Evolutionary conservation across 2,113 vertebrate genomes (phyloP).

Genomic region (Choloepus hoffmanni): DNA sequence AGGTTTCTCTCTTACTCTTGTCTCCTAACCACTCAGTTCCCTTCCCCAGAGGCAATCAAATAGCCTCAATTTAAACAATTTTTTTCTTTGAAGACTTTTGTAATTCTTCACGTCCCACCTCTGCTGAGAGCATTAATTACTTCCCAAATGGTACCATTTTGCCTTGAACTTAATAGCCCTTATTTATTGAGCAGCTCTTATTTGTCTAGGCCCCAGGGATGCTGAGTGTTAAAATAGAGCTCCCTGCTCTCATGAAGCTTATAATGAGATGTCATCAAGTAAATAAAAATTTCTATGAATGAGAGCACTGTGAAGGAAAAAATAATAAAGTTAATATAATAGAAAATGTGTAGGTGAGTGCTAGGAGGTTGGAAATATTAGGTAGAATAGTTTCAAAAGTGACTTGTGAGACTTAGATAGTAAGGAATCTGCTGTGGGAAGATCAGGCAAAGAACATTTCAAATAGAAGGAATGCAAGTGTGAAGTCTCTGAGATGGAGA

Average conservation of each 20-base stretch:
- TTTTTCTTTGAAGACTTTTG: neutral
- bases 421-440: neutral
- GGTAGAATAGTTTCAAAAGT: neutral
- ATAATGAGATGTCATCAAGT: neutral
- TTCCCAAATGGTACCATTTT: neutral
- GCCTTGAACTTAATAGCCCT: neutral
- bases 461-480: neutral
- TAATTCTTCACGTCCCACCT: neutral
- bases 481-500: neutral
- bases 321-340: neutral
- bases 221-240: neutral
- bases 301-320: neutral
- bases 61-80: neutral
- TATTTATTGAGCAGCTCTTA: neutral
- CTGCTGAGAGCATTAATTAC: neutral
- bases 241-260: neutral
- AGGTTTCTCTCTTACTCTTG: conserved; percentile 5
- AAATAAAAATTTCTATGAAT: neutral
- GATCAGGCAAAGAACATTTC: neutral
- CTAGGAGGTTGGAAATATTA: neutral
- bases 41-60: neutral
- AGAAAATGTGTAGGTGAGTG: neutral
- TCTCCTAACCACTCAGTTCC: neutral
- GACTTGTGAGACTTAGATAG: neutral
- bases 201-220: neutral